Percentiles rank a stretch among this genome's conserved stretches.
phyloP scores from a whole-genome alignment of 2,888 invertebrate genomes.

The Chymomyza caudatula region DNA sequence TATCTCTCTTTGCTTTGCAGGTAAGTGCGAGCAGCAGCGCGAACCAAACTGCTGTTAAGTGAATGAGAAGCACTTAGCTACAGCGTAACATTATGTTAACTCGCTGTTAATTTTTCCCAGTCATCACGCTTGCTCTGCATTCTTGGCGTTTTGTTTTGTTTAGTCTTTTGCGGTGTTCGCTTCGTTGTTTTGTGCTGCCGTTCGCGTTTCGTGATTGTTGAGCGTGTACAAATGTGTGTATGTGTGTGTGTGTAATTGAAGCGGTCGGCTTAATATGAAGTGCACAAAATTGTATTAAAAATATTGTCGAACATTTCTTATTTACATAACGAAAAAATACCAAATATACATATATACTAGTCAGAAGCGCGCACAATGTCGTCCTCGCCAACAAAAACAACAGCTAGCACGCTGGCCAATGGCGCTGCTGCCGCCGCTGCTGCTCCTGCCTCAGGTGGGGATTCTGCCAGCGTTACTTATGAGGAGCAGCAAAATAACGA shows the following conservation, averaged over 20 bases:
- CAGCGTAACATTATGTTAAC: neutral
- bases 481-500: slow-evolving; percentile 55
- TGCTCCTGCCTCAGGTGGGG: slow-evolving; percentile 42
- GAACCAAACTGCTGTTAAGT: no score
- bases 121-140: neutral
- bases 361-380: slow-evolving; percentile 33
- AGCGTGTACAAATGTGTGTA: neutral
- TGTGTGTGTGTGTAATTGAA: neutral
- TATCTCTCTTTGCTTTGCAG: no score
- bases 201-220: neutral
- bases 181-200: neutral
- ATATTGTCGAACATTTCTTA: slow-evolving; percentile 1
- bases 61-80: no score
- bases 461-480: slow-evolving; percentile 73
- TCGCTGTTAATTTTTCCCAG: neutral
- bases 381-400: slow-evolving; percentile 20
- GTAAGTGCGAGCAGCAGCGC: no score
- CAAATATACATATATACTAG: slow-evolving; percentile 10
- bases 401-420: slow-evolving; percentile 27
- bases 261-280: slow-evolving; percentile 4
- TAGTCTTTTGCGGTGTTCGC: neutral
- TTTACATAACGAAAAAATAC: slow-evolving; percentile 16
- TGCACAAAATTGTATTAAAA: slow-evolving; percentile 34
- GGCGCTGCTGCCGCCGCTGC: slow-evolving; percentile 18
- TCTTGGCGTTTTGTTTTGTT: neutral